phyloP scores from a whole-genome alignment of 2,797 vertebrate species.

The Lepus oiostolus region DNA sequence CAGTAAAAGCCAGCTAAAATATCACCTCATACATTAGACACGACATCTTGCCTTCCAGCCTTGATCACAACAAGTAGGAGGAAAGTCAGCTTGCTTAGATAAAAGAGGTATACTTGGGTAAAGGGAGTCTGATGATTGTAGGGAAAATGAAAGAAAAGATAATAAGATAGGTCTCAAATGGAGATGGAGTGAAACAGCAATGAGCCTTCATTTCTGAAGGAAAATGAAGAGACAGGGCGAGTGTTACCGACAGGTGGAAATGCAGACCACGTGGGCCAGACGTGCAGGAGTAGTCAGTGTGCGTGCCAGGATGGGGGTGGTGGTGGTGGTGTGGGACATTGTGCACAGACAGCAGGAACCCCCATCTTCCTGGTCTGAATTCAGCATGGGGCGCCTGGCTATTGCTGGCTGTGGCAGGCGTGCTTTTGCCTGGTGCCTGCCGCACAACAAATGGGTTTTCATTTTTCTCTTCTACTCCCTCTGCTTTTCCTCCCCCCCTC shows the following conservation, averaged over 20 bases:
- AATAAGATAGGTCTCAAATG: conserved; percentile 33
- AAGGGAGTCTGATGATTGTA: background rate
- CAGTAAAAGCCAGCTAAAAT: conserved; percentile 70
- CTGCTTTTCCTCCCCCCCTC: accelerated
- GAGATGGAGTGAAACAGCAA: conserved; percentile 57
- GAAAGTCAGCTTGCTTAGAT: conserved; percentile 59
- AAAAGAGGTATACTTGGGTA: background rate
- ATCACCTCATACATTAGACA: conserved; percentile 50
- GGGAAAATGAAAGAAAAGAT: background rate
- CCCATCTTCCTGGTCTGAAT: accelerated
- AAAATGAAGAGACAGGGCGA: conserved; percentile 63
- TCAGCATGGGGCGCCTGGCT: accelerated
- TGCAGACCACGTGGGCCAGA: conserved; percentile 35
- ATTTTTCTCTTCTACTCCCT: background rate
- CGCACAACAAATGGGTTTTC: accelerated
- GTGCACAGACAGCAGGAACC: background rate
- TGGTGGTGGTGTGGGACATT: too few species aligned
- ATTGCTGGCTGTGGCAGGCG: accelerated
- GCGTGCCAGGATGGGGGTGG: too few species aligned
- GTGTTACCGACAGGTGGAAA: conserved; percentile 30
- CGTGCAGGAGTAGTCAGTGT: background rate
- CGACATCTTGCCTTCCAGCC: conserved; percentile 66
- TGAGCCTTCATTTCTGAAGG: conserved; percentile 51
- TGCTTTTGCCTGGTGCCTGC: background rate
- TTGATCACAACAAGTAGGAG: conserved; percentile 62